Evolutionary conservation across 2,888 invertebrate genomes (phyloP), one percentile per base, ranked within the genome.

Genomic region (Hydrotaea cyrtoneurina): DNA sequence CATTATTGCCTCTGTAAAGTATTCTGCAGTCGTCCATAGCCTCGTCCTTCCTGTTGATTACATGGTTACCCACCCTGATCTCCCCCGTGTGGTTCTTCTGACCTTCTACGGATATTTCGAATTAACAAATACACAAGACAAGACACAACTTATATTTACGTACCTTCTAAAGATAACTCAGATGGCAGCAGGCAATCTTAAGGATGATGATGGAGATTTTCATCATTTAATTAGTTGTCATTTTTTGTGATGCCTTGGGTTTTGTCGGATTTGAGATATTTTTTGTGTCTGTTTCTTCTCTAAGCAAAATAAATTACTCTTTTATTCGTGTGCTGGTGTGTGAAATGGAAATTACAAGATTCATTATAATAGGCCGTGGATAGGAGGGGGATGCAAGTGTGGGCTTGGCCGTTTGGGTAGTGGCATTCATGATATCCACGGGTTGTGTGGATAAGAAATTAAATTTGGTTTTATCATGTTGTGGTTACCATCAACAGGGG

Each of bases 141-240:
- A 46, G 7, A 13, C 23, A 21, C 7, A 69, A 46, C 23, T 59
- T 23, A 46, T 69, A 43, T 69, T 23, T 21, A n/a, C 21, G 46
- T 15, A 46, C 46, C 15, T 26, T 23, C 15, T 15, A 23, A 69
- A 21, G 15, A 46, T 43, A 23, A 46, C 13, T 46, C 23, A 46
- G 69, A 43, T 59, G 21, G 11, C 50, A 10, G 31, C 31, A 10
- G 43, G 43, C 43, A 43, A 13, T 23, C 69, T 13, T 39, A n/a
- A 39, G 39, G 39, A 66, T 39, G 17, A 53, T 71, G 59, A 26
- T 80, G 62, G 53, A 71, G 72, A 80, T 80, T 81, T 75, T 74
- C 84, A 76, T 81, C 75, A 79, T 81, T 79, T 85, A 82, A 81
- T 85, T 81, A 85, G 81, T 82, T 81, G 79, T 77, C 79, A 76